phyloP scores from a whole-genome alignment of 2,888 invertebrate species.

The Terebella lapidaria region DNA sequence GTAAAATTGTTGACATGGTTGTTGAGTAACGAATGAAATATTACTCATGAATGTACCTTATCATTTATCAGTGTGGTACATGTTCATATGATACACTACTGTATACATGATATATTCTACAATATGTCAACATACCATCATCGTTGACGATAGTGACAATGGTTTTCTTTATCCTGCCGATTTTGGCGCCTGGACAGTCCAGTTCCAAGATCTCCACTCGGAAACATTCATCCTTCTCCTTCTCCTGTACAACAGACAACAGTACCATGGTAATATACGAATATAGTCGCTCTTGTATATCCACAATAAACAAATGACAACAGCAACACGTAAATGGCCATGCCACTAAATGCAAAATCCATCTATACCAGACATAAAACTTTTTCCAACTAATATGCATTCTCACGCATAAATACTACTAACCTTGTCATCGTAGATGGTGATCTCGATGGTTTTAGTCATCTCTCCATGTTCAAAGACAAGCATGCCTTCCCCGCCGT shows the following conservation, averaged over 20 bases:
- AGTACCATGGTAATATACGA: background rate
- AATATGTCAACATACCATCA: slow-evolving; percentile 54
- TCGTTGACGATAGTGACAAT: slow-evolving; percentile 61
- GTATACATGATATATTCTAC: background rate
- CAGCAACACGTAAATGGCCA: no score
- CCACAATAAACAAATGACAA: no score
- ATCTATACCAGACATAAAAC: no score
- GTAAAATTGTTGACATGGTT: no score
- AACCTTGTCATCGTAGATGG: slow-evolving; percentile 57
- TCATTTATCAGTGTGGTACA: no score
- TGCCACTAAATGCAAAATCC: no score
- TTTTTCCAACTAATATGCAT: no score
- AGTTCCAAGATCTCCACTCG: slow-evolving; percentile 56
- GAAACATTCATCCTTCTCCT: slow-evolving; percentile 63
- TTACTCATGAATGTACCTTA: no score
- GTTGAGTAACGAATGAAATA: no score
- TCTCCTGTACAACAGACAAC: slow-evolving; percentile 40
- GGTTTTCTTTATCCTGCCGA: slow-evolving; percentile 59
- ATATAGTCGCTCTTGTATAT: no score
- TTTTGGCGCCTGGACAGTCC: slow-evolving; percentile 54
- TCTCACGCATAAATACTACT: no score
- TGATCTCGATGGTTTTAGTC: slow-evolving; percentile 57
- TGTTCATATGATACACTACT: no score
- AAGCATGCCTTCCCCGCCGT: slow-evolving; percentile 57
- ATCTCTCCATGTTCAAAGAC: slow-evolving; percentile 54